phyloP scores from a whole-genome alignment of 2,888 invertebrate genomes.

The Argynnis bischoffii region DNA sequence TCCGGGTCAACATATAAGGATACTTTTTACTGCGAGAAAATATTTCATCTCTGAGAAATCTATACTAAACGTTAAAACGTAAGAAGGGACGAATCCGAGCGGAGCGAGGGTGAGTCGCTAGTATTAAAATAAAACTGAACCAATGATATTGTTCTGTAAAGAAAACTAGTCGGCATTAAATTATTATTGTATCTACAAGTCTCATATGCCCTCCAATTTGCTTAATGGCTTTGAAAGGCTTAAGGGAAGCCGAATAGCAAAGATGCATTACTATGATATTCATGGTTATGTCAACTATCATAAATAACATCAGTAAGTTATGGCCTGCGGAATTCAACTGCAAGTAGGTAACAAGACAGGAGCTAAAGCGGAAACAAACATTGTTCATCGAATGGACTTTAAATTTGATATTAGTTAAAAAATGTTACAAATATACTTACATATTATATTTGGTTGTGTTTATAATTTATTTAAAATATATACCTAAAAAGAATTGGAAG shows the following conservation, averaged over 20 bases:
- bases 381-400: too few species aligned
- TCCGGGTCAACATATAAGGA: too few species aligned
- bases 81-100: too few species aligned
- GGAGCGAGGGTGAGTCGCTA: too few species aligned
- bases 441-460: too few species aligned
- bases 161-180: constrained; percentile 18
- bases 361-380: constrained; percentile 15
- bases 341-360: constrained; percentile 16
- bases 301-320: constrained; percentile 43
- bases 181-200: constrained; percentile 31
- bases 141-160: constrained; percentile 18
- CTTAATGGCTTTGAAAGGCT: constrained; percentile 36
- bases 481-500: too few species aligned
- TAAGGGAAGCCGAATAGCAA: constrained; percentile 37
- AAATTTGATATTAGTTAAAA: too few species aligned
- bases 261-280: constrained; percentile 37
- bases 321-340: constrained; percentile 39
- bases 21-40: too few species aligned
- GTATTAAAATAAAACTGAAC: neutral
- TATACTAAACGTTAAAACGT: too few species aligned
- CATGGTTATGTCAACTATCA: constrained; percentile 37
- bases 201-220: constrained; percentile 33
- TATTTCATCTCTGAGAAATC: too few species aligned
- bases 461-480: too few species aligned
- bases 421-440: too few species aligned